Evolutionary conservation across 2,797 vertebrate genomes (phyloP), one percentile per base, ranked within the genome.

Genomic region (Gymnocypris eckloni): DNA sequence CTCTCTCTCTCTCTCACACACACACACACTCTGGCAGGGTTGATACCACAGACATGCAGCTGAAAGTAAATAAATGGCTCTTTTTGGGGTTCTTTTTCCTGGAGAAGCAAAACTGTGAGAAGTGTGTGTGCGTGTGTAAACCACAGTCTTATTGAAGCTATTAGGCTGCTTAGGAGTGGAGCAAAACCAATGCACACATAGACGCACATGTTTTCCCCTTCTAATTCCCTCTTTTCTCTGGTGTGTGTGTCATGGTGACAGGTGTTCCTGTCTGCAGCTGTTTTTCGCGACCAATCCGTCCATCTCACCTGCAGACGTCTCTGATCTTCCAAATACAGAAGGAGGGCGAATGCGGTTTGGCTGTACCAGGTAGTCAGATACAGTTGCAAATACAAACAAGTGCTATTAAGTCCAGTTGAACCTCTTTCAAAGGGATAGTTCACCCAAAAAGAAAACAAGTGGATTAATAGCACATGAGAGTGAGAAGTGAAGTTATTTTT

Each of bases 61-160:
- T 92, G 89, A 94, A 93, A 94, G 91, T 94, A 94, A 95, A 94
- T 94, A 94, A 94, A 95, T 93, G 86, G 90, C 92, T 88, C 91
- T 94, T 94, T 95, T 90, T 90, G 85, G 86, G 92, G 91, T 90
- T 94, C 91, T 93, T 94, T 94, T 92, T 94, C 89, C 90, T 91
- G 90, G 93, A 94, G 93, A 93, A 91, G 92, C 94, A 93, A 90
- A 93, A 93, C 93, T 93, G 91, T 70, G 33, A 92, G 88, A 92
- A 89, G 89, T 92, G 91, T 90, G 85, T 92, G 90, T 92, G 88
- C 87, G 87, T 90, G 90, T 93, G 92, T 93, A 94, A 95, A 95
- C 95, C 94, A 92, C 95, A 95, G 93, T 92, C 94, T 95, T 95
- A 94, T 94, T 95, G 95, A 92, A 95, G 92, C 94, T 93, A 95